Percentiles rank a stretch among this genome's conserved stretches.
These are phyloP conservation scores for Synodontis membranacea DNA, from an alignment of 2,113 vertebrate genomes.

Conservation along the genomic window DNA sequence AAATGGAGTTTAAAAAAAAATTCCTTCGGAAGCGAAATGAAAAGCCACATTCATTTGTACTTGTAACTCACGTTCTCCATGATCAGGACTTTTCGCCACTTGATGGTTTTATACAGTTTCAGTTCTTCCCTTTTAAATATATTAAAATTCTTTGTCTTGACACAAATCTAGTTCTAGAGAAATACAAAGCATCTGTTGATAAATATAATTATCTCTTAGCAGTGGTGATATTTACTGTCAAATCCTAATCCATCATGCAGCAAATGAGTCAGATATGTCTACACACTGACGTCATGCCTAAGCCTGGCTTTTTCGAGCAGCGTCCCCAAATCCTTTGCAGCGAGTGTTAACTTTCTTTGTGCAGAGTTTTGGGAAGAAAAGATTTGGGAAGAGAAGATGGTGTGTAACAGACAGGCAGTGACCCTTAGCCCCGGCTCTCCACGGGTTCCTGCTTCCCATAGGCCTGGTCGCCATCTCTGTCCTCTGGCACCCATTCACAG, in stretches of 20 bases:
- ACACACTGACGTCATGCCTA: conserved; percentile 10
- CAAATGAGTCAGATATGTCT: conserved; percentile 3
- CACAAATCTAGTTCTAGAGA: not conserved
- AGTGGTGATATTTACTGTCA: not conserved
- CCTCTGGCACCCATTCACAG: conserved; percentile 49
- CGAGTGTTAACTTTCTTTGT: conserved; percentile 38
- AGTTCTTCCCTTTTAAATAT: not conserved
- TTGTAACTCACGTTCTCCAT: not conserved
- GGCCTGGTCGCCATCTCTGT: conserved; percentile 40
- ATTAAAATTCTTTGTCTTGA: not conserved
- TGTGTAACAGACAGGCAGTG: conserved; percentile 46
- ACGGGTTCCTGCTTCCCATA: conserved; percentile 46
- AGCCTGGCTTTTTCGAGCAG: conserved; percentile 6
- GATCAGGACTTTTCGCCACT: not conserved
- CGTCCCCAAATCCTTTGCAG: conserved; percentile 30
- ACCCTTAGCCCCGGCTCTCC: conserved; percentile 42
- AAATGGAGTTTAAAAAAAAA: no score
- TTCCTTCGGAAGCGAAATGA: not conserved
- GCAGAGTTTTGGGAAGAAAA: conserved; percentile 36
- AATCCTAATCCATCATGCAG: not conserved
- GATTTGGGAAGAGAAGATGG: no score
- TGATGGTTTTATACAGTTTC: not conserved
- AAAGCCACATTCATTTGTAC: not conserved
- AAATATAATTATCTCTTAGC: not conserved
- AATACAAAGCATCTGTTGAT: not conserved